Evolutionary conservation across 92 coral and sea anemone species (phyloP), one percentile per base, ranked within the genome.

Genomic region (Meandrina meandrites): DNA sequence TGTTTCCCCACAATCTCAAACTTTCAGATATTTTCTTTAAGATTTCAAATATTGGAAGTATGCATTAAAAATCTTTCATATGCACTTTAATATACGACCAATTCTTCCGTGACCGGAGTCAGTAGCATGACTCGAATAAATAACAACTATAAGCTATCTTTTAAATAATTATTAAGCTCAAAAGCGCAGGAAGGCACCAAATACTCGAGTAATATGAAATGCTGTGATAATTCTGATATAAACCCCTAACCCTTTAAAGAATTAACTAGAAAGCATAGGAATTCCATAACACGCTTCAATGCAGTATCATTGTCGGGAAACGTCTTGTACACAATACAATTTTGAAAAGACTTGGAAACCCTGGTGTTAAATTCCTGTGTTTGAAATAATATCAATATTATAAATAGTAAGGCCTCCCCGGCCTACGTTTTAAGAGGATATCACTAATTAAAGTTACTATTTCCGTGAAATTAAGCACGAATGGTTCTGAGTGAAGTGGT

Each of bases 381-480:
- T 34, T 24, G 76, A 71, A 71, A 24, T 71, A 71, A 71, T 71
- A 71, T 31, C 22, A 71, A 17, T 34, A 34, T 36, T 71, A 71
- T 34, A 71, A 71, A 71, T 71, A 71, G n/a, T 6, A 71, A 36
- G 47, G 27, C 78, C 78, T 36, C 78, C 51, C 78, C 45, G 15
- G 78, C 27, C 51, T 73, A 66, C 32, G 24, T 73, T 70, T 31
- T 17, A 73, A 73, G 78, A 73, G n/a, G 50, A 73, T 73, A 73
- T 21, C 78, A 34, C 50, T 73, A 73, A 73, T 73, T 73, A 73
- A 40, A 22, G 48, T 36, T 73, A 40, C 21, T 5, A 36, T 34
- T 73, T 73, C 34, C 34, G 71, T 66, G 34, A 66, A 66, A 62
- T 62, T 31, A 37, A 40, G 50, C 22, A 73, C 45, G 16, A 66